Conservation (phyloP, 1,140 invertebrate genomes). For the Coptotermes formosanus region DNA sequence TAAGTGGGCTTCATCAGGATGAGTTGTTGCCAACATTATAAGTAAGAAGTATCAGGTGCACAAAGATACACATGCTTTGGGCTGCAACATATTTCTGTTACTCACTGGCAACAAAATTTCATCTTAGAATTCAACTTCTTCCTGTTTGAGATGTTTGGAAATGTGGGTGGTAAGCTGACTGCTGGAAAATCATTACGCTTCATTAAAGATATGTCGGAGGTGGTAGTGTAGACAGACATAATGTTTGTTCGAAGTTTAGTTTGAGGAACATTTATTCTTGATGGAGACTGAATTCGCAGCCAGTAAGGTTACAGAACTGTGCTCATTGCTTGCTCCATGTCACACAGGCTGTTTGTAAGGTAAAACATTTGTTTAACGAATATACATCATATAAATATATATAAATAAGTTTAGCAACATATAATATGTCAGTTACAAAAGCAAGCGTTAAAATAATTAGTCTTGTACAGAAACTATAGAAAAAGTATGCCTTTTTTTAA, state of each 20-base stretch:
- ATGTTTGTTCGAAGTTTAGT: neutral
- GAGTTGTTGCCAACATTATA: neutral
- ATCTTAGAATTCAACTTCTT: neutral
- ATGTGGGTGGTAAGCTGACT: neutral
- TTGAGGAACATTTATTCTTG: neutral
- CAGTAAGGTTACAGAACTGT: neutral
- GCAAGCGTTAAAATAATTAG: neutral
- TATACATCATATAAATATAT: conserved; percentile 17
- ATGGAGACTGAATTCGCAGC: neutral
- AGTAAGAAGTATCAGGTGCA: neutral
- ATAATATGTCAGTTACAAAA: neutral
- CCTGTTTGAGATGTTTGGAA: neutral
- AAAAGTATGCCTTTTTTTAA: neutral
- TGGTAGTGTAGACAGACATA: neutral
- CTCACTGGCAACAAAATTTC: neutral
- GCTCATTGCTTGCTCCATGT: neutral
- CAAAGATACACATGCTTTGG: neutral
- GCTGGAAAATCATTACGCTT: neutral
- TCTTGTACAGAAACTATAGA: neutral
- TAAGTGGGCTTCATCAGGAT: neutral
- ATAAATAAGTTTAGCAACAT: conserved; percentile 10
- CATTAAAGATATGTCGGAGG: neutral
- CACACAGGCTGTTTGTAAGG: neutral
- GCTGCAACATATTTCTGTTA: neutral
- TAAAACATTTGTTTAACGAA: neutral